These are phyloP conservation scores for Eristalis pertinax DNA, from an alignment of 2,888 invertebrate species.

Conservation along the genomic window DNA sequence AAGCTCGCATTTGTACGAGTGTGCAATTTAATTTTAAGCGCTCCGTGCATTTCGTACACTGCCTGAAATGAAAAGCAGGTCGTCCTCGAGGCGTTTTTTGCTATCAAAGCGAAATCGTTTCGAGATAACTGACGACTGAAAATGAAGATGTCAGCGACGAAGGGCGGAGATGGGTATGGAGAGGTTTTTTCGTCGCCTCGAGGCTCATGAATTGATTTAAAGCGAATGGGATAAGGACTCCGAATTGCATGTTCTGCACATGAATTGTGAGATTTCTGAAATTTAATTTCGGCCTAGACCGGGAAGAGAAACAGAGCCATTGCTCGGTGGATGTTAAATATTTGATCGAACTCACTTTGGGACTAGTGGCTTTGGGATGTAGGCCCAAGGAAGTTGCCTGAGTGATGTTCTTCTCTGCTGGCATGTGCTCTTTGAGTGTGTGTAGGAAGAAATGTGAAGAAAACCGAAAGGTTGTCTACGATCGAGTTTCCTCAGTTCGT, in stretches of 20 bases:
- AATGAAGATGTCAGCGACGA: not conserved
- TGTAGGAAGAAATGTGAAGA: not conserved
- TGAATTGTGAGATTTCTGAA: not conserved
- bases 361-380: not conserved
- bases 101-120: conserved; percentile 48
- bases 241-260: not conserved
- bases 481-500: too few species aligned
- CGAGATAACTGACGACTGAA: conserved; percentile 42
- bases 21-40: conserved; percentile 42
- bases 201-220: conserved; percentile 62
- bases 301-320: not conserved
- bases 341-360: not conserved
- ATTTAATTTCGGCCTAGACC: not conserved
- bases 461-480: too few species aligned
- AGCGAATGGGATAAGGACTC: conserved; percentile 36
- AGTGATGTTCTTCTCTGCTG: not conserved
- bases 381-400: not conserved
- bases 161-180: not conserved
- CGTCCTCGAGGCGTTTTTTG: conserved; percentile 24
- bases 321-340: not conserved
- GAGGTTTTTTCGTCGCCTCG: conserved; percentile 30
- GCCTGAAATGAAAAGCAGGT: conserved; percentile 39
- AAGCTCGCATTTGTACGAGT: conserved; percentile 10
- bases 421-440: not conserved
- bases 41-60: conserved; percentile 18